These are phyloP conservation scores for Clamator glandarius DNA, from an alignment of 2,797 vertebrate genomes.

Conservation along the genomic window DNA sequence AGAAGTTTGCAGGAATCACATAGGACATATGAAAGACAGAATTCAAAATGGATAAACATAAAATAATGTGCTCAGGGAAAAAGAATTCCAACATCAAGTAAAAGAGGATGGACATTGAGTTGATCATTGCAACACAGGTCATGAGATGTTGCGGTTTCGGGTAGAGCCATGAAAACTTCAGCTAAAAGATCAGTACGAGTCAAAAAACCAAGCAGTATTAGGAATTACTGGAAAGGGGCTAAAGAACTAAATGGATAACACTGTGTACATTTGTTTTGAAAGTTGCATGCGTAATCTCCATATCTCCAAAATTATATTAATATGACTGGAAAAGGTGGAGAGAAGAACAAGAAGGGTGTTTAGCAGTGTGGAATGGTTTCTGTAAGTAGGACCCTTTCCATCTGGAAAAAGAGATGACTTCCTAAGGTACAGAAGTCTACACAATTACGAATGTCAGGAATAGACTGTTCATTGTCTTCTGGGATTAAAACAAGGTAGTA, in stretches of 20 bases:
- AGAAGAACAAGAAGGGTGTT: not conserved
- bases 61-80: not conserved
- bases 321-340: not conserved
- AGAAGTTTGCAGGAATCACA: not conserved
- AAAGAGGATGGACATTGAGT: not conserved
- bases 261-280: not conserved
- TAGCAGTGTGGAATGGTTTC: not conserved
- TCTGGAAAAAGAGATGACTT: not conserved
- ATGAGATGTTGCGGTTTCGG: not conserved
- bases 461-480: not conserved
- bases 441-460: not conserved
- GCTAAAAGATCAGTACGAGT: not conserved
- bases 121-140: not conserved
- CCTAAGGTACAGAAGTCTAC: not conserved
- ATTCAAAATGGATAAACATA: not conserved
- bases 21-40: not conserved
- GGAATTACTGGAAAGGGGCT: not conserved
- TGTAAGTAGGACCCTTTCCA: not conserved
- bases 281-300: not conserved
- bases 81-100: not conserved
- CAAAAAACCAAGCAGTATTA: not conserved
- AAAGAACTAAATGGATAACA: not conserved
- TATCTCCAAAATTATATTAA: not conserved
- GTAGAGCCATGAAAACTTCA: not conserved
- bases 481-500: not conserved